Evolutionary conservation across 2,113 vertebrate genomes (phyloP).

Genomic region (Argyrosomus japonicus): DNA sequence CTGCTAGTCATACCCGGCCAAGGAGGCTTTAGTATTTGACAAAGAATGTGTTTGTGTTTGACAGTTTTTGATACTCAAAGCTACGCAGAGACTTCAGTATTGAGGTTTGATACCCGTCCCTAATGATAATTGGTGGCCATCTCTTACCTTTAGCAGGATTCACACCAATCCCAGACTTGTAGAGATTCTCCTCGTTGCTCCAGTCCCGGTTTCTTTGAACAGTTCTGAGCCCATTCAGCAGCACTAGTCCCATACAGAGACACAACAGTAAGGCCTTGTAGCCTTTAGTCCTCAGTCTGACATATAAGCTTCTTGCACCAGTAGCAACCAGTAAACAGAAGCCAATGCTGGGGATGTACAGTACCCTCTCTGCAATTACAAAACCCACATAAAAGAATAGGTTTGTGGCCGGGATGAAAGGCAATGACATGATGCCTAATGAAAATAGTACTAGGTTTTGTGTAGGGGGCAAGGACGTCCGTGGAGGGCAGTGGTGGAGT

Average conservation of each 20-base stretch:
- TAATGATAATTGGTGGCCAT: not conserved
- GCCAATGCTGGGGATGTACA: slow-evolving; percentile 99
- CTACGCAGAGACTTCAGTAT: not conserved
- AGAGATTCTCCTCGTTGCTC: slow-evolving; percentile 98
- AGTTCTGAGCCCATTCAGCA: slow-evolving; percentile 94
- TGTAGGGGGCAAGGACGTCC: slow-evolving; percentile 88
- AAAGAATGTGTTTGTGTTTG: not conserved
- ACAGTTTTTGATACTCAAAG: no score
- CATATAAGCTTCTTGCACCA: slow-evolving; percentile 90
- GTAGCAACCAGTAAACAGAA: slow-evolving; percentile 95
- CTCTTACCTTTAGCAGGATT: slow-evolving; percentile 99
- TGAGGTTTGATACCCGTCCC: not conserved
- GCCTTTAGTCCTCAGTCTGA: slow-evolving; percentile 90
- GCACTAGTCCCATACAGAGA: slow-evolving; percentile 88
- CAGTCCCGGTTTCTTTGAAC: slow-evolving; percentile 95
- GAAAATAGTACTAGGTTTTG: slow-evolving; percentile 93
- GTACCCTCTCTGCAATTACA: slow-evolving; percentile 97
- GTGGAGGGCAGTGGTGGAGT: slow-evolving; percentile 77
- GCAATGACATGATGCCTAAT: slow-evolving; percentile 90
- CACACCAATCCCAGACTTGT: slow-evolving; percentile 97
- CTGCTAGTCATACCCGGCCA: no score
- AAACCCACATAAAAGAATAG: slow-evolving; percentile 99
- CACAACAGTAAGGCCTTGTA: slow-evolving; percentile 89
- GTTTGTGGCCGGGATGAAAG: slow-evolving; percentile 97
- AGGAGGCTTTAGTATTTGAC: not conserved